Evolutionary conservation across 2,888 invertebrate genomes (phyloP).

Genomic region (Pasiphila rectangulata): DNA sequence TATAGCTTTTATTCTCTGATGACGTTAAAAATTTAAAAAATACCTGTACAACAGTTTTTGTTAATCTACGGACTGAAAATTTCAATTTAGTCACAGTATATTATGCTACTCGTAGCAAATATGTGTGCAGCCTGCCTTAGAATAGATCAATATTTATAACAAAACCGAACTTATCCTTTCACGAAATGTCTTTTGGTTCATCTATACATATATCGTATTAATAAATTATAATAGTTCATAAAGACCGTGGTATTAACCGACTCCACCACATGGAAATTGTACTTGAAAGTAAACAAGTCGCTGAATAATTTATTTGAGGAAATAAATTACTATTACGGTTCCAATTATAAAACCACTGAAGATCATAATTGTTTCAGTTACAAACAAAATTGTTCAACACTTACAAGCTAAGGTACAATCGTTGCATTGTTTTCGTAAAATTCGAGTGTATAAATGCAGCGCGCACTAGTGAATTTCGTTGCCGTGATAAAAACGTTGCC

Average conservation of each 20-base stretch:
- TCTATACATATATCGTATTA: slow-evolving; percentile 8
- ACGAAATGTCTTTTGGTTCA: slow-evolving; percentile 18
- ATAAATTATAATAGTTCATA: slow-evolving; percentile 15
- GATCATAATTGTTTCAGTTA: slow-evolving; percentile 13
- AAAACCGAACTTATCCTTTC: slow-evolving; percentile 8
- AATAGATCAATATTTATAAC: slow-evolving; percentile 7
- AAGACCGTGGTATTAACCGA: not conserved
- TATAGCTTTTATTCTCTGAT: too few species aligned
- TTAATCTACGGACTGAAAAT: too few species aligned
- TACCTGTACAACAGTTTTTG: too few species aligned
- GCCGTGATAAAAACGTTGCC: too few species aligned
- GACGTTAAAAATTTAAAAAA: too few species aligned
- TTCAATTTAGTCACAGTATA: too few species aligned
- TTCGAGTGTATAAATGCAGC: not conserved
- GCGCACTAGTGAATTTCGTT: not conserved
- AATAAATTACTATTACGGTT: slow-evolving; percentile 11
- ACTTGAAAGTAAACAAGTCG: slow-evolving; percentile 2
- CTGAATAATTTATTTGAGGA: slow-evolving; percentile 3
- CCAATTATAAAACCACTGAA: slow-evolving; percentile 14
- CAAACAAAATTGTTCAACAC: slow-evolving; percentile 52
- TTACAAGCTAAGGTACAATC: slow-evolving; percentile 35
- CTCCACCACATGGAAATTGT: not conserved
- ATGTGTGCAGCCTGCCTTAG: not conserved
- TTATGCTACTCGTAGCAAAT: not conserved
- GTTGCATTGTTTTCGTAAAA: slow-evolving; percentile 27